phyloP scores from a whole-genome alignment of 2,888 invertebrate species.

The Scaptomyza parva region DNA sequence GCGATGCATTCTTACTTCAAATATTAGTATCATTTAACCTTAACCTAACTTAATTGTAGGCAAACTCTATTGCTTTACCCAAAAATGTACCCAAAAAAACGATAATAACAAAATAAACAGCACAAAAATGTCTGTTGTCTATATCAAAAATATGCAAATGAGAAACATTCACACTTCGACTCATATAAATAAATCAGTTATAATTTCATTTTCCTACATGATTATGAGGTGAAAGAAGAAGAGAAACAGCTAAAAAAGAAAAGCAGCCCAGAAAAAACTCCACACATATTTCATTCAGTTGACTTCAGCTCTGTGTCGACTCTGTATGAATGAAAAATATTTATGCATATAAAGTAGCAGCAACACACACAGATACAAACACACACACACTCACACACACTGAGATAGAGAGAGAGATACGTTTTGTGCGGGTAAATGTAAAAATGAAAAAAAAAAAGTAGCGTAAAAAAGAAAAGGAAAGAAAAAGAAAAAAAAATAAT shows the following conservation, averaged over 20 bases:
- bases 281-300: slow-evolving; percentile 36
- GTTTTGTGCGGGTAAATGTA: slow-evolving; percentile 61
- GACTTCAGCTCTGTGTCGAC: slow-evolving; percentile 19
- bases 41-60: no score
- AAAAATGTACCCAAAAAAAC: no score
- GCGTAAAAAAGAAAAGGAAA: slow-evolving; percentile 60
- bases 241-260: slow-evolving; percentile 30
- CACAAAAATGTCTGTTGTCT: neutral
- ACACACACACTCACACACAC: slow-evolving; percentile 11
- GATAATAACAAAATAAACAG: neutral
- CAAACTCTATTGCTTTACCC: no score
- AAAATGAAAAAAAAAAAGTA: slow-evolving; percentile 43
- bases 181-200: slow-evolving; percentile 12
- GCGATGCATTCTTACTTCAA: no score
- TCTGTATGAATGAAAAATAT: slow-evolving; percentile 73
- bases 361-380: slow-evolving; percentile 45
- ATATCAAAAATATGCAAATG: neutral
- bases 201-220: slow-evolving; percentile 1
- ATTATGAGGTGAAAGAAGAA: slow-evolving; percentile 24
- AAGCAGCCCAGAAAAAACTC: slow-evolving; percentile 21
- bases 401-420: slow-evolving; percentile 14
- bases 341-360: slow-evolving; percentile 68
- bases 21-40: no score
- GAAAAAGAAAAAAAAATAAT: no score
- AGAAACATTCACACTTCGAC: neutral